Percentiles rank a stretch among this genome's conserved stretches.
Evolutionary conservation across 2,797 vertebrate genomes (phyloP).

Genomic region (Geotrypetes seraphini): DNA sequence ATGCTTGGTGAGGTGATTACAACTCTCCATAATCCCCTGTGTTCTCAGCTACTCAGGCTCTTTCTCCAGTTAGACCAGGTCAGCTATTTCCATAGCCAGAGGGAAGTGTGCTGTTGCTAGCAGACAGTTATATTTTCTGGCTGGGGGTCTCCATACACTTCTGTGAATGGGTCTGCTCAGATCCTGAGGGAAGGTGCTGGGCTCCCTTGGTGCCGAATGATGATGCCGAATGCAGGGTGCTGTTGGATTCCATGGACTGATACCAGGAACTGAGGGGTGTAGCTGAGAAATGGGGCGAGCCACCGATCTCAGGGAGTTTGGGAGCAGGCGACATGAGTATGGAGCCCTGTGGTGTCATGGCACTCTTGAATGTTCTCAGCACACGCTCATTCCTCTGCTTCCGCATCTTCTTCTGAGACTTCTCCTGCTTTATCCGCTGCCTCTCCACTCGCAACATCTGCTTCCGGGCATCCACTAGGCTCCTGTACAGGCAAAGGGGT

Average conservation of each 20-base stretch:
- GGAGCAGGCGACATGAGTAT: slow-evolving; percentile 54
- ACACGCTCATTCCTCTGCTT: slow-evolving; percentile 67
- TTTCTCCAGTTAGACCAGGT: no score
- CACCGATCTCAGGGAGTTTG: slow-evolving; percentile 40
- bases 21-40: no score
- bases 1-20: no score
- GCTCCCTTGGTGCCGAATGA: slow-evolving; percentile 49
- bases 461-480: slow-evolving; percentile 68
- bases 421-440: slow-evolving; percentile 54
- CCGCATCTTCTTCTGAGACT: slow-evolving; percentile 70
- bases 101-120: no score
- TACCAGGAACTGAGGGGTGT: slow-evolving; percentile 72
- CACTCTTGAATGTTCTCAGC: slow-evolving; percentile 68
- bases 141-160: no score
- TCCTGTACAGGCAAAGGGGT: slow-evolving; percentile 35
- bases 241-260: slow-evolving; percentile 57
- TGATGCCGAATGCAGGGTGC: slow-evolving; percentile 52
- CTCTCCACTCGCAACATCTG: slow-evolving; percentile 71
- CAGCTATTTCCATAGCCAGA: no score
- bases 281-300: slow-evolving; percentile 55
- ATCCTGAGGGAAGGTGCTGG: slow-evolving; percentile 42
- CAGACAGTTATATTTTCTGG: no score
- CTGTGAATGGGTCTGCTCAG: no score
- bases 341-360: slow-evolving; percentile 59
- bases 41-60: no score